phyloP scores from a whole-genome alignment of 2,113 vertebrate genomes.

The Ivindomyrus marchei region DNA sequence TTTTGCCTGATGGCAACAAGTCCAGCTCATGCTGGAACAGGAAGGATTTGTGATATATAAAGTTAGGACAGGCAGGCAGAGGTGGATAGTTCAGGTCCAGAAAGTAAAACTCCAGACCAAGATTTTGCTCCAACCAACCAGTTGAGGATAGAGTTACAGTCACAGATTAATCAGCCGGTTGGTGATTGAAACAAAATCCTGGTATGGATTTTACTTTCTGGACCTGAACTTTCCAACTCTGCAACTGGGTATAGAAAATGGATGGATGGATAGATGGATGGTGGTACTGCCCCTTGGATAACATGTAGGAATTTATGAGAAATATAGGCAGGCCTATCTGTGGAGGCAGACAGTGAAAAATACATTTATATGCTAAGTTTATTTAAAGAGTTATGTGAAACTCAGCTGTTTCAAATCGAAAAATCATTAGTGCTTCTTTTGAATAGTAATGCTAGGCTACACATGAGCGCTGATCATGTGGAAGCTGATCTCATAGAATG shows the following conservation, averaged over 20 bases:
- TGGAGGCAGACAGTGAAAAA: not conserved
- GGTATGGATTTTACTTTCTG: not conserved
- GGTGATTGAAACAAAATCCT: not conserved
- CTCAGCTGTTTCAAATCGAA: not conserved
- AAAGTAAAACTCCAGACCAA: not conserved
- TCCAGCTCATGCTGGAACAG: not conserved
- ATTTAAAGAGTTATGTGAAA: not conserved
- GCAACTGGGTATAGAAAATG: not conserved
- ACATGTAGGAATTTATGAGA: not conserved
- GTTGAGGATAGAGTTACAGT: not conserved
- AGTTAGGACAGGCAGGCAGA: not conserved
- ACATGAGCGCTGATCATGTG: not conserved
- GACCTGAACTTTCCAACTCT: not conserved
- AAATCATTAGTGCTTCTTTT: not conserved
- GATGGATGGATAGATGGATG: not conserved
- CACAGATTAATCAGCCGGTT: not conserved
- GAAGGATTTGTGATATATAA: not conserved
- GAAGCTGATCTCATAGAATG: not conserved
- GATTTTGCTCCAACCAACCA: not conserved
- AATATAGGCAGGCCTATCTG: not conserved
- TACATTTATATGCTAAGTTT: not conserved
- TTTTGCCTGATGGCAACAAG: not conserved
- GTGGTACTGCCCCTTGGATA: not conserved
- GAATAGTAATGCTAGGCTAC: not conserved
- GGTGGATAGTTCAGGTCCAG: not conserved